Evolutionary conservation across 2,113 vertebrate genomes (phyloP).

Genomic region (Piaya cayana): DNA sequence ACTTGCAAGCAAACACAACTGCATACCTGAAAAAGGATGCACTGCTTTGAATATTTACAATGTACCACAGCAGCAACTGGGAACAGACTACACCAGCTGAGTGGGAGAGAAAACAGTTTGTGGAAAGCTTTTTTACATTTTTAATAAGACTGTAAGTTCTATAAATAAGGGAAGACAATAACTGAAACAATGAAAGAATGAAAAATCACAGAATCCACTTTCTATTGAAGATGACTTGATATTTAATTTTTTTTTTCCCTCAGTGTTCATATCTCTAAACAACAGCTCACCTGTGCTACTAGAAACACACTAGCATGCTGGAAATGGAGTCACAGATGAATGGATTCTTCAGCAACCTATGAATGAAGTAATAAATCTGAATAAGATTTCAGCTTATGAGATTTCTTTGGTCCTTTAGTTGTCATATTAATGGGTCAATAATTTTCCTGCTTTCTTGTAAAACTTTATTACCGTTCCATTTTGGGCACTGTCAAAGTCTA

Average conservation of each 20-base stretch:
- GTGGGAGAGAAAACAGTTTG: background rate
- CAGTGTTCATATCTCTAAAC: background rate
- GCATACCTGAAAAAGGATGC: constrained; percentile 2
- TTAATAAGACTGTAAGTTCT: background rate
- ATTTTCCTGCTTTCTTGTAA: background rate
- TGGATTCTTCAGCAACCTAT: background rate
- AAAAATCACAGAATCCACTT: background rate
- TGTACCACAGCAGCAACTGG: background rate
- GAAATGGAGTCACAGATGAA: background rate
- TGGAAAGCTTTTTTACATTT: background rate
- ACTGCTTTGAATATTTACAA: background rate
- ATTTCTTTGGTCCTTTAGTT: background rate
- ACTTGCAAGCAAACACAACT: background rate
- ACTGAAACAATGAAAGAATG: background rate
- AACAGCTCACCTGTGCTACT: background rate
- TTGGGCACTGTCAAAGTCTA: background rate
- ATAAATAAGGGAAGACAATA: background rate
- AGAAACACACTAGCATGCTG: background rate
- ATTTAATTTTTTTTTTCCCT: background rate
- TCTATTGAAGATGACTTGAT: background rate
- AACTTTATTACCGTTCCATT: background rate
- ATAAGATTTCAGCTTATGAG: background rate
- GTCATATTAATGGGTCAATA: background rate
- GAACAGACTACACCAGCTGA: background rate
- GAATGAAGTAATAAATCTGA: background rate